Evolutionary conservation across 2,888 invertebrate species (phyloP).

Genomic region (Acrocera orbiculus): DNA sequence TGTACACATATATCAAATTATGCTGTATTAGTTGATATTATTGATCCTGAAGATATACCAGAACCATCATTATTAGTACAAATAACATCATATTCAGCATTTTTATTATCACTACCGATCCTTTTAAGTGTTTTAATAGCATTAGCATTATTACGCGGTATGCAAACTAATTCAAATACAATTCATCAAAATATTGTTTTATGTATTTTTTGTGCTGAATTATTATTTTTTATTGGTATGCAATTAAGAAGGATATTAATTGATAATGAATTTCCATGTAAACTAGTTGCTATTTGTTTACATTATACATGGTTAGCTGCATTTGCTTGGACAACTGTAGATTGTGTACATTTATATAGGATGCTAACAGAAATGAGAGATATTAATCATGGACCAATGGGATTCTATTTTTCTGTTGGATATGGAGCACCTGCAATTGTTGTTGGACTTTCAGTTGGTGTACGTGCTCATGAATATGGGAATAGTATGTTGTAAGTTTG

Average conservation of each 20-base stretch:
- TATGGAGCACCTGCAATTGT: slow-evolving; percentile 85
- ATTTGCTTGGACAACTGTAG: slow-evolving; percentile 83
- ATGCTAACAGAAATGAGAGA: slow-evolving; percentile 91
- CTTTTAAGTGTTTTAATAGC: slow-evolving; percentile 63
- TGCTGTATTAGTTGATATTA: slow-evolving; percentile 77
- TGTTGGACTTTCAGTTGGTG: slow-evolving; percentile 79
- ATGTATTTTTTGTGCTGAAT: slow-evolving; percentile 70
- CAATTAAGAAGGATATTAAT: slow-evolving; percentile 66
- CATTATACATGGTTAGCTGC: slow-evolving; percentile 87
- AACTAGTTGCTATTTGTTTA: slow-evolving; percentile 72
- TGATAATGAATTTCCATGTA: slow-evolving; percentile 75
- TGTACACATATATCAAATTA: slow-evolving; percentile 84
- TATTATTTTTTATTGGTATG: slow-evolving; percentile 72
- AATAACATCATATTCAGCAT: slow-evolving; percentile 76
- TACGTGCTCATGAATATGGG: slow-evolving; percentile 87
- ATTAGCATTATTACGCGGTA: slow-evolving; percentile 64
- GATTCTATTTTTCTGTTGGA: slow-evolving; percentile 79
- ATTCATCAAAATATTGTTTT: slow-evolving; percentile 88
- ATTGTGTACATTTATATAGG: slow-evolving; percentile 80
- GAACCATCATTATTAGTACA: slow-evolving; percentile 74
- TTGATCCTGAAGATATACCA: slow-evolving; percentile 76
- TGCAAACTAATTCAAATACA: slow-evolving; percentile 79
- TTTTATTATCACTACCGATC: slow-evolving; percentile 65
- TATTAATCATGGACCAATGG: slow-evolving; percentile 88
- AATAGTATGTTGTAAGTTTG: slow-evolving; percentile 76